A percentile compares a stretch with the other conserved stretches of the same genome.
phyloP scores from a whole-genome alignment of 2,797 vertebrate genomes.

The Diplodus sargus region DNA sequence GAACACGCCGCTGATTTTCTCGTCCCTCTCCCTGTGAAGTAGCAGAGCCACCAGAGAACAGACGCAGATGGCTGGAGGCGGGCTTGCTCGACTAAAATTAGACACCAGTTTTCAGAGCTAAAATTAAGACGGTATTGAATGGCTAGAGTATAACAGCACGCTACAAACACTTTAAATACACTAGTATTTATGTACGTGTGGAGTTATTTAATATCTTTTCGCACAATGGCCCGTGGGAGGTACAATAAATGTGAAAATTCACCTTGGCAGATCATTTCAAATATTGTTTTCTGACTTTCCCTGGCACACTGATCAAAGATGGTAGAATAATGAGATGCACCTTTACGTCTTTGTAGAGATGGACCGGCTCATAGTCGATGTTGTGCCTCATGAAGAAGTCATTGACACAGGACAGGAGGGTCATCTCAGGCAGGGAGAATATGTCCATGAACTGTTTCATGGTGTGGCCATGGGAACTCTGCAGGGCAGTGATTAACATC shows the following conservation, averaged over 20 bases:
- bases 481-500: constrained; percentile 15
- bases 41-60: constrained; percentile 60
- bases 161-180: constrained; percentile 35
- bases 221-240: background rate
- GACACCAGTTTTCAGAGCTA: constrained; percentile 67
- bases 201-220: constrained; percentile 1
- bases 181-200: constrained; percentile 10
- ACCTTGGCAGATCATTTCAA: background rate
- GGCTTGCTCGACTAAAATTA: constrained; percentile 76
- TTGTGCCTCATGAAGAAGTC: constrained; percentile 98
- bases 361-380: constrained; percentile 97
- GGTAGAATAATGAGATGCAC: constrained; percentile 70
- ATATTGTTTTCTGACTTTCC: background rate
- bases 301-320: background rate
- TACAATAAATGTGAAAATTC: background rate
- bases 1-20: constrained; percentile 40
- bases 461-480: constrained; percentile 96
- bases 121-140: constrained; percentile 66
- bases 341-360: constrained; percentile 99
- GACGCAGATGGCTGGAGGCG: constrained; percentile 63
- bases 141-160: constrained; percentile 35
- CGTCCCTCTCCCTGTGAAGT: constrained; percentile 60
- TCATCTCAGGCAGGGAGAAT: constrained; percentile 98
- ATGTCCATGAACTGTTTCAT: constrained; percentile 99
- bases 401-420: constrained; percentile 95